Evolutionary conservation across 2,888 invertebrate species (phyloP).

Genomic region (Acronicta psi): DNA sequence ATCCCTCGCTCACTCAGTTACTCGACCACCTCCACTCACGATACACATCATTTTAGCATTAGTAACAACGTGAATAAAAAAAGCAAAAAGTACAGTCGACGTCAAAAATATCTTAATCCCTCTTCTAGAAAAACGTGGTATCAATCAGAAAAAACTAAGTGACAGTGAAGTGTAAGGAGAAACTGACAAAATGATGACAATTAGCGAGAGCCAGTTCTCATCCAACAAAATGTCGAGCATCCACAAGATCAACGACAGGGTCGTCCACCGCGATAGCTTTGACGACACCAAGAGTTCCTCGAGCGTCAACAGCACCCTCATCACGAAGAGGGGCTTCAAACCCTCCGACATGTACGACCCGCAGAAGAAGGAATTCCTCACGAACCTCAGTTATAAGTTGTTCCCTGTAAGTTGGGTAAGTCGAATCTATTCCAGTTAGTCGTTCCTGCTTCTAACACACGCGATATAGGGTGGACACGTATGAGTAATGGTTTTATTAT

Average conservation of each 20-base stretch:
- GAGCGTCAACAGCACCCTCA: slow-evolving; percentile 89
- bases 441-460: slow-evolving; percentile 74
- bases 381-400: slow-evolving; percentile 94
- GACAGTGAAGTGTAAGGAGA: slow-evolving; percentile 51
- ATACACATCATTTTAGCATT: neutral
- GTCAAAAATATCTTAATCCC: slow-evolving; percentile 16
- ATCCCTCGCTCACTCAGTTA: slow-evolving; percentile 21
- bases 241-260: slow-evolving; percentile 84
- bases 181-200: slow-evolving; percentile 83
- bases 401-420: slow-evolving; percentile 95
- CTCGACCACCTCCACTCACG: neutral
- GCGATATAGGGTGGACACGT: slow-evolving; percentile 69
- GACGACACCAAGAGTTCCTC: slow-evolving; percentile 85
- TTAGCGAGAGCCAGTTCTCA: slow-evolving; percentile 87
- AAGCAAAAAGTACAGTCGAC: slow-evolving; percentile 15
- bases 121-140: slow-evolving; percentile 25
- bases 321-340: slow-evolving; percentile 93
- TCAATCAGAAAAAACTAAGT: slow-evolving; percentile 28
- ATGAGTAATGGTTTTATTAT: slow-evolving; percentile 58
- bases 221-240: slow-evolving; percentile 87
- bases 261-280: slow-evolving; percentile 83
- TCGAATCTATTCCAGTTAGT: slow-evolving; percentile 64
- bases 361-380: slow-evolving; percentile 93
- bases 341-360: slow-evolving; percentile 96
- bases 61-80: neutral